These are phyloP conservation scores for Myotis yumanensis DNA, from an alignment of 2,113 vertebrate genomes.

Conservation along the genomic window DNA sequence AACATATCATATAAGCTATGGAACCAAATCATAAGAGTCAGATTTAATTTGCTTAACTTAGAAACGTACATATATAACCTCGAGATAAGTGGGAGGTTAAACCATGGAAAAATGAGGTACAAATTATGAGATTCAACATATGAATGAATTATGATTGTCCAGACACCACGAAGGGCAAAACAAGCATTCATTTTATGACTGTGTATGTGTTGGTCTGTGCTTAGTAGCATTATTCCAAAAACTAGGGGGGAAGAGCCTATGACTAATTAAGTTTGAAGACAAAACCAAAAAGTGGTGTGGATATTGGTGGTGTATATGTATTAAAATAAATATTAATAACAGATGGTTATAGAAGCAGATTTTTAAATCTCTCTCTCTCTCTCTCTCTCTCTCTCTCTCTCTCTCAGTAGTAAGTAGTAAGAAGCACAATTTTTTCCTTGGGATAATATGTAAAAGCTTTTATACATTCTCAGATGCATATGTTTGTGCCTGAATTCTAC, in stretches of 20 bases:
- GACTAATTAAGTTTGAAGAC: conserved; percentile 73
- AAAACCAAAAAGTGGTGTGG: conserved; percentile 32
- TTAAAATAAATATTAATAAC: conserved; percentile 62
- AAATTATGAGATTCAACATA: conserved; percentile 73
- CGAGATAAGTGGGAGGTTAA: conserved; percentile 74
- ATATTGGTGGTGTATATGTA: conserved; percentile 60
- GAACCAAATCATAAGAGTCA: conserved; percentile 72
- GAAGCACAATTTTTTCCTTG: conserved; percentile 23
- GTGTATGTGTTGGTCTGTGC: conserved; percentile 43
- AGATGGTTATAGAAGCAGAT: conserved; percentile 40
- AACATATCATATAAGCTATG: conserved; percentile 63
- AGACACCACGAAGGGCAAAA: conserved; percentile 64
- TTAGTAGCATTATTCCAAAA: conserved; percentile 68
- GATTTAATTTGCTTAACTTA: conserved; percentile 79
- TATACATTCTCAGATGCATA: conserved; percentile 46
- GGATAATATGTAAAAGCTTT: conserved; percentile 45
- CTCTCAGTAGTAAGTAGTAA: neutral
- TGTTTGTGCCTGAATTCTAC: conserved; percentile 69
- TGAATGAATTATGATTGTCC: conserved; percentile 75
- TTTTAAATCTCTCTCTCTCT: neutral
- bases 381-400: neutral
- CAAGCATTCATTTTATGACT: conserved; percentile 62
- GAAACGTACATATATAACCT: conserved; percentile 73
- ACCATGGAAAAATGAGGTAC: conserved; percentile 69
- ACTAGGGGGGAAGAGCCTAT: conserved; percentile 11